Evolutionary conservation across 2,797 vertebrate genomes (phyloP).

Genomic region (Pipistrellus nathusii): DNA sequence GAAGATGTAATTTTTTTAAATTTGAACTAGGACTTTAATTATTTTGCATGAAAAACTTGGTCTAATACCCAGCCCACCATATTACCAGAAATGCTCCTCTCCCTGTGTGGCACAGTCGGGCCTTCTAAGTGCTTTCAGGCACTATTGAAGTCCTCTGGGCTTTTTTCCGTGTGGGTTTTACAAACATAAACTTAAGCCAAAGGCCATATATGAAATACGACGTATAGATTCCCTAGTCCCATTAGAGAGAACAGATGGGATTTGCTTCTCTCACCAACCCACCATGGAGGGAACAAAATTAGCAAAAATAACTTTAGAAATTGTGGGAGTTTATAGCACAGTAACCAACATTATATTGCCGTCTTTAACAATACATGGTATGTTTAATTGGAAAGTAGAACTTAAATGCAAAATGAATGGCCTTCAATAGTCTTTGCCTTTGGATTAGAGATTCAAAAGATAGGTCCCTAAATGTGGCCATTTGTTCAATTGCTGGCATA

Average conservation of each 20-base stretch:
- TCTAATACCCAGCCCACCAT: background rate
- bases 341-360: background rate
- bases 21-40: slow-evolving; percentile 45
- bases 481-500: slow-evolving; percentile 6
- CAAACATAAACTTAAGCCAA: slow-evolving; percentile 52
- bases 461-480: background rate
- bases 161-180: slow-evolving; percentile 53
- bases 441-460: background rate
- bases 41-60: slow-evolving; percentile 7
- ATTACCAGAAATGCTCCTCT: background rate
- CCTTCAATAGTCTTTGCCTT: slow-evolving; percentile 37
- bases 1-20: background rate
- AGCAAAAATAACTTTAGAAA: slow-evolving; percentile 35
- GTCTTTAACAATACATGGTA: background rate
- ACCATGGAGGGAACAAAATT: background rate
- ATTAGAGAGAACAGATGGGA: slow-evolving; percentile 19
- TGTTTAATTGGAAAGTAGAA: slow-evolving; percentile 47
- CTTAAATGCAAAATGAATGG: slow-evolving; percentile 10
- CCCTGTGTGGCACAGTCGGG: background rate
- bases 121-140: slow-evolving; percentile 11
- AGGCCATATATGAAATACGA: slow-evolving; percentile 20
- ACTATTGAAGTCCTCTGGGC: background rate
- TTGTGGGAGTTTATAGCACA: background rate
- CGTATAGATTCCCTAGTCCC: background rate
- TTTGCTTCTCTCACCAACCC: background rate